Base-by-base conservation (phyloP, 2,888 invertebrate species). In the Tiphia femorata region DNA sequence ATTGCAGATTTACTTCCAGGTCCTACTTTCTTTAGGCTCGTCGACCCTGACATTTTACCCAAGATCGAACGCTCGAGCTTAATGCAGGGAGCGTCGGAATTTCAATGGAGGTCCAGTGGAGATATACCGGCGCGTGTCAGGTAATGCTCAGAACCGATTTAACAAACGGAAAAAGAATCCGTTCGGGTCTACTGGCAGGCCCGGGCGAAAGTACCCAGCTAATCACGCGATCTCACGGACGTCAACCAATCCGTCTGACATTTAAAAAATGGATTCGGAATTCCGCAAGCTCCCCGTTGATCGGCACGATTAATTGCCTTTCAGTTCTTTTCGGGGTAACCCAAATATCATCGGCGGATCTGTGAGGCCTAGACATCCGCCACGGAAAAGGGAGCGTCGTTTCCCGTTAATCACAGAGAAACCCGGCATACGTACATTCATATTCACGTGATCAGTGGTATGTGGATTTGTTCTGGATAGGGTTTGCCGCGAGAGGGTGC, bases 371-470 rank as follows among this genome's bases (percentile, higher is more conserved):
- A n/a, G n/a, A n/a, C n/a, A n/a, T n/a, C 33, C 33, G 14, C 12
- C 14, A 3, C 33, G 33, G 4, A 14, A 12, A 25, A 8, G 5
- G 6, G 25, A 8, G 25, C 25, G 25, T 25, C 25, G 25, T 33
- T 14, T n/a, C 33, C 33, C 55, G 67, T 67, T 67, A 70, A 69
- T 69, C 62, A 70, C 58, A 47, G 70, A 61, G 8, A 64, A 62
- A 62, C 66, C 62, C 67, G 62, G 64, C 67, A 59, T n/a, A n/a
- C 29, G 6, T 12, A 29, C 62, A 70, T 64, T 59, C 67, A 67
- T 70, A 67, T 60, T 70, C 64, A 58, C 70, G 70, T 64, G 70
- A 70, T 64, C 64, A 67, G 55, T 58, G 58, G 49, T 56, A 65
- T 62, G 57, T 57, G 57, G 62, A 70, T 70, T 65, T 71, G 65